Evolutionary conservation across 53 echinoderm and acorn worm species (phyloP).

Genomic region (Crossaster papposus): DNA sequence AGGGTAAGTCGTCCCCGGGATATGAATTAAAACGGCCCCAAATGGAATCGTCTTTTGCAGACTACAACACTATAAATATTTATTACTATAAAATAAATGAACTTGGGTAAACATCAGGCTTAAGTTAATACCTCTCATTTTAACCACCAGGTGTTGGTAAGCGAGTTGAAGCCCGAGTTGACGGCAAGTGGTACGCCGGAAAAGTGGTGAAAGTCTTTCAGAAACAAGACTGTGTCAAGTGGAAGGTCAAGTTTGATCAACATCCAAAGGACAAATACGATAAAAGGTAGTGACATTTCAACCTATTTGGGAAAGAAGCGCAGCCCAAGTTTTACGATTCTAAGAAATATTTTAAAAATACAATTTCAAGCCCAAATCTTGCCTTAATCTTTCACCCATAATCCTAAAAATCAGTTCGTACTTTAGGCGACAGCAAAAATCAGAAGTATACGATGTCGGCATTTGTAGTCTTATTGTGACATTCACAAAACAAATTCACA

Average conservation of each 20-base stretch:
- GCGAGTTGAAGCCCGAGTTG: conserved; percentile 83
- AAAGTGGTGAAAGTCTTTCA: conserved; percentile 74
- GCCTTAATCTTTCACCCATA: no score
- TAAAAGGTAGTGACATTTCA: conserved; percentile 72
- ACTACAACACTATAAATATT: not conserved
- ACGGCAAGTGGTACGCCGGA: conserved; percentile 90
- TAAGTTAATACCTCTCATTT: not conserved
- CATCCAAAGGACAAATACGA: conserved; percentile 95
- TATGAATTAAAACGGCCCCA: no score
- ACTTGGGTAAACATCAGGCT: not conserved
- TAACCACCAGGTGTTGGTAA: conserved; percentile 61
- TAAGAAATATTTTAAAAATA: no score
- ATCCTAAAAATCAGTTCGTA: no score
- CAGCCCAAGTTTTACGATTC: no score
- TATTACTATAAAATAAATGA: not conserved
- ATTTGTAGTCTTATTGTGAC: no score
- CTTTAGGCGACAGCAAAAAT: no score
- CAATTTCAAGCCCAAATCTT: not conserved
- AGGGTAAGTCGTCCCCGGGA: no score
- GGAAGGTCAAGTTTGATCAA: conserved; percentile 98
- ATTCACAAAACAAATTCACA: no score
- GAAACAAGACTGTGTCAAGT: conserved; percentile 68
- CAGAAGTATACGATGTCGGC: no score
- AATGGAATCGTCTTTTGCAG: no score
- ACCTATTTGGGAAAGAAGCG: no score